Evolutionary conservation across 2,888 invertebrate genomes (phyloP), one percentile per base, ranked within the genome.

Genomic region (Malthinus seriepunctatus): DNA sequence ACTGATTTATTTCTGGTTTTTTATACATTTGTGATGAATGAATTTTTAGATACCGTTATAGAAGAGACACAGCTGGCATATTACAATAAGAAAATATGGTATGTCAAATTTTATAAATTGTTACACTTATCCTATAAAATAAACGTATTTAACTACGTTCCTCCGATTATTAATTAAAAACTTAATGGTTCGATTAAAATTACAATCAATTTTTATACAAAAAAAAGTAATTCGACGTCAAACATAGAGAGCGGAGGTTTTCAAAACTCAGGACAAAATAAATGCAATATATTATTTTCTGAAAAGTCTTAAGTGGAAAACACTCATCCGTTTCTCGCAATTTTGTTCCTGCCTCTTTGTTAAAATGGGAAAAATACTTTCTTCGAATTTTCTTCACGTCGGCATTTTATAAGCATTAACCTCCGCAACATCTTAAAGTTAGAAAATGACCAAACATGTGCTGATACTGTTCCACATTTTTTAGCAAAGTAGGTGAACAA

Each of bases 231-330:
- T 49, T 49, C 51, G 15, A n/a, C 14, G 15, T 15, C 33, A 45
- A 33, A 45, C 33, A 39, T 11, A 38, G 48, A 39, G 52, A 33
- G 48, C 52, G 58, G 39, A 39, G 51, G 47, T 52, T 57, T 51
- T 23, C 48, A 45, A 33, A 52, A 49, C 42, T 63, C 60, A 51
- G 50, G 61, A 63, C 62, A 64, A 64, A 64, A 64, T 63, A 64
- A 64, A 67, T 50, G 65, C 56, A 64, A 67, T 67, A 67, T 66
- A 66, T 65, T 67, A 67, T 66, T 66, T 64, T 54, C 60, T 42
- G 59, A 61, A 60, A 60, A 62, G 63, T 63, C 60, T 56, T 63
- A 60, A 66, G 66, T 66, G 65, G 66, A 66, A 66, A 66, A 66
- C 63, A 64, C 63, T 65, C 63, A 63, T 66, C 64, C 64, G 60